Percentiles rank a stretch among this genome's conserved stretches.
Evolutionary conservation across 2,797 vertebrate species (phyloP).

Genomic region (Neomorphus geoffroyi): DNA sequence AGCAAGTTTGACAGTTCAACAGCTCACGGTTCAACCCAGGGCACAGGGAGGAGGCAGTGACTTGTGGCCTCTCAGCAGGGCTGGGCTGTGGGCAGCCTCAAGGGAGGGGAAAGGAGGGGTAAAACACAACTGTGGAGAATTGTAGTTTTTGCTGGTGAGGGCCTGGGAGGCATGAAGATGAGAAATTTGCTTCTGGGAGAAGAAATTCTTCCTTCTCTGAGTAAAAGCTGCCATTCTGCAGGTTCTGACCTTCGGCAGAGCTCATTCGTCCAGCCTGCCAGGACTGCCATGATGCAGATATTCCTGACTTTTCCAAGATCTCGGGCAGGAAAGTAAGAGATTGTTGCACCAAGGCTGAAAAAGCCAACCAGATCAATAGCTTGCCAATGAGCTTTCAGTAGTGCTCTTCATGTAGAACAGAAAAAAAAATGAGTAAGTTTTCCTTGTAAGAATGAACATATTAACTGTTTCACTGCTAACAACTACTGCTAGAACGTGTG

Average conservation of each 20-base stretch:
- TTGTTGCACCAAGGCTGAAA: neutral
- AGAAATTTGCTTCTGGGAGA: neutral
- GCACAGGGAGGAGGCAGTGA: neutral
- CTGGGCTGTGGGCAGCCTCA: neutral
- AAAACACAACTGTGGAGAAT: neutral
- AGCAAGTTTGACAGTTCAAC: neutral
- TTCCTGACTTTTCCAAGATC: neutral
- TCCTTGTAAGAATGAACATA: neutral
- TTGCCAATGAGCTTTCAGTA: neutral
- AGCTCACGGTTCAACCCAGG: neutral
- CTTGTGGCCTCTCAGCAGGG: neutral
- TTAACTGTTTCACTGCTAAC: neutral
- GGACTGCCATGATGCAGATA: fast-evolving
- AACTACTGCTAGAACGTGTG: neutral
- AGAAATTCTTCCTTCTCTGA: neutral
- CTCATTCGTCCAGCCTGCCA: neutral
- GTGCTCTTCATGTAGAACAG: neutral
- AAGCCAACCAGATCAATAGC: neutral
- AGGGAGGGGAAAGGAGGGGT: neutral
- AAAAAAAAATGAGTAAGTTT: neutral
- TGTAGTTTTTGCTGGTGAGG: neutral
- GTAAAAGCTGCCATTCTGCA: neutral
- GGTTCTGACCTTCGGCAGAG: neutral
- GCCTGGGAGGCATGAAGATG: neutral
- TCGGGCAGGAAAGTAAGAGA: neutral